Conservation (phyloP, 2,113 vertebrate species). For the Apteryx owenii region DNA sequence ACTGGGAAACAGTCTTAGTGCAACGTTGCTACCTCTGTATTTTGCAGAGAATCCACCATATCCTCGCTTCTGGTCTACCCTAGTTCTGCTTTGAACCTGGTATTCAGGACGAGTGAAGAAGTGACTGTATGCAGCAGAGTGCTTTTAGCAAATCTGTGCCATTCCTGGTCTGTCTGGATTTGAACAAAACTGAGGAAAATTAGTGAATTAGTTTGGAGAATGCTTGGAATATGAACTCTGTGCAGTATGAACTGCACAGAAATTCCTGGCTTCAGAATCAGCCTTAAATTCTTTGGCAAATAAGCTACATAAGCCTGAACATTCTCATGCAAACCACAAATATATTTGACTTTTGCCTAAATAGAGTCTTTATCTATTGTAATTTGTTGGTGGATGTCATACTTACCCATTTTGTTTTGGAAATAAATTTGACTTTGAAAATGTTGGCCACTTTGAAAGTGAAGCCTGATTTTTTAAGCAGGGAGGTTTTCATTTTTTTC, state of each 20-base stretch:
- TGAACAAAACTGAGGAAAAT: slow-evolving; percentile 23
- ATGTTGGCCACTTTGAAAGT: background rate
- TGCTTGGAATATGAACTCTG: slow-evolving; percentile 26
- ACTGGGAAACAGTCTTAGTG: background rate
- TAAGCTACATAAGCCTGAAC: background rate
- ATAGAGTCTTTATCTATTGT: slow-evolving; percentile 26
- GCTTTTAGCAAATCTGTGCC: background rate
- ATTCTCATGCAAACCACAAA: slow-evolving; percentile 40
- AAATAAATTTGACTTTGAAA: slow-evolving; percentile 42
- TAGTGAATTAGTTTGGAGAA: slow-evolving; percentile 38
- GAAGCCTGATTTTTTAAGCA: slow-evolving; percentile 3
- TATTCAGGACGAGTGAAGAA: background rate
- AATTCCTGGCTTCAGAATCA: slow-evolving; percentile 45
- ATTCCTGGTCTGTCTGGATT: slow-evolving; percentile 12
- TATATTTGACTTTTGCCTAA: slow-evolving; percentile 37
- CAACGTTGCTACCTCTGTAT: background rate
- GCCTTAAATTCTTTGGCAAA: slow-evolving; percentile 60
- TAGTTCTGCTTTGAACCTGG: slow-evolving; percentile 15
- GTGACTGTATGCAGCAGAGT: background rate
- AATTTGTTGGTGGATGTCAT: slow-evolving; percentile 57
- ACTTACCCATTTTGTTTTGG: slow-evolving; percentile 32
- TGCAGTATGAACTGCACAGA: background rate
- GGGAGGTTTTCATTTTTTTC: background rate
- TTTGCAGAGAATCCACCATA: background rate
- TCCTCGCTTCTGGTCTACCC: background rate